Evolutionary conservation across 2,113 vertebrate species (phyloP).

Genomic region (Syrrhaptes paradoxus): DNA sequence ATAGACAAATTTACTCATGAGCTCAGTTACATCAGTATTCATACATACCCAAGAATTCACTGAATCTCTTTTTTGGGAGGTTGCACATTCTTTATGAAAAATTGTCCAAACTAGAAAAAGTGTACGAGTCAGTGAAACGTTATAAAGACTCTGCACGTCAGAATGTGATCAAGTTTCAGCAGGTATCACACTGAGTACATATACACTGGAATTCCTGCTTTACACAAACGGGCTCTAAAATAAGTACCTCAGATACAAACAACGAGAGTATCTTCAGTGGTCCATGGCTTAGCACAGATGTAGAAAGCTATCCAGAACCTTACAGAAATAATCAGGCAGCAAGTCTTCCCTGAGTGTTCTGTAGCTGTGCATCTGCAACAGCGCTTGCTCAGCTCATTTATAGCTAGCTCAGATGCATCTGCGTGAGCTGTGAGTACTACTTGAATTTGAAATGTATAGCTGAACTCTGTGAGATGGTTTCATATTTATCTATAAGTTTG

Average conservation of each 20-base stretch:
- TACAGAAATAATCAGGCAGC: neutral
- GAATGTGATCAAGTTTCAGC: neutral
- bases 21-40: neutral
- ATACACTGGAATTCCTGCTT: neutral
- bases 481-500: neutral
- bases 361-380: neutral
- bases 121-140: neutral
- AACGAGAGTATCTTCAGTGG: neutral
- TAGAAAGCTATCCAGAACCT: neutral
- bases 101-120: constrained; percentile 31
- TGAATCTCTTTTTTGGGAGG: neutral
- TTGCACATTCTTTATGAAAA: neutral
- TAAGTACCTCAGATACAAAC: neutral
- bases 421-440: neutral
- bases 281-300: neutral
- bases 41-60: neutral
- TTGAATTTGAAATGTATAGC: neutral
- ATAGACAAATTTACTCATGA: neutral
- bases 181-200: neutral
- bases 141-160: neutral
- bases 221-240: neutral
- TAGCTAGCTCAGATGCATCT: neutral
- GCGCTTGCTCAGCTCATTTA: neutral
- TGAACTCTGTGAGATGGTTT: neutral
- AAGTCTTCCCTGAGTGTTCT: neutral